Percentiles rank a stretch among this genome's conserved stretches.
These are phyloP conservation scores for Arizona elegans DNA, from an alignment of 2,113 vertebrate genomes.

Conservation along the genomic window DNA sequence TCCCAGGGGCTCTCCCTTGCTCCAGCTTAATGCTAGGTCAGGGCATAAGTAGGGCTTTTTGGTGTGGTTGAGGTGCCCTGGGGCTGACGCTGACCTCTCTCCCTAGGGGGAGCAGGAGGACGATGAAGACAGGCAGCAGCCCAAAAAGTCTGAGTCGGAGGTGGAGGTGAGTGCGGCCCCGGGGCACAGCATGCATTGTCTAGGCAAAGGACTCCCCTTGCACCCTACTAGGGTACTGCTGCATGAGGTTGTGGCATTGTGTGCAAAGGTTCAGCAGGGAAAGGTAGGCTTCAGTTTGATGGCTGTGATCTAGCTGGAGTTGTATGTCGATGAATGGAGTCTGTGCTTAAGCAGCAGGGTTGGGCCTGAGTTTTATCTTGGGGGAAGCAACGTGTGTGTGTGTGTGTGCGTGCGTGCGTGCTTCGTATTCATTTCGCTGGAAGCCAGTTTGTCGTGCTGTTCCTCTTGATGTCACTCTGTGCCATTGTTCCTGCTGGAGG, in stretches of 20 bases:
- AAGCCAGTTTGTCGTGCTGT: constrained; percentile 5
- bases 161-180: constrained; percentile 80
- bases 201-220: constrained; percentile 38
- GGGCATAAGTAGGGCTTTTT: neutral
- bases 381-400: neutral
- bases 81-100: constrained; percentile 50
- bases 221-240: constrained; percentile 25
- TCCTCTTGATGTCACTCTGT: neutral
- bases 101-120: constrained; percentile 71
- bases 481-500: neutral
- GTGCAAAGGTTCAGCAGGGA: neutral
- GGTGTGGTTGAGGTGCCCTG: neutral
- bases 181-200: constrained; percentile 8
- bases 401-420: neutral
- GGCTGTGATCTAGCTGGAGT: constrained; percentile 1
- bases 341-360: neutral
- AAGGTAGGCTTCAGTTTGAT: neutral
- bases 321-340: neutral
- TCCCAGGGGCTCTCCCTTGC: neutral
- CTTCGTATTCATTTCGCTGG: neutral
- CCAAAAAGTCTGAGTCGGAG: constrained; percentile 87
- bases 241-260: neutral
- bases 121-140: constrained; percentile 79
- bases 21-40: neutral
- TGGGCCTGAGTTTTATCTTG: neutral